phyloP scores from a whole-genome alignment of 2,888 invertebrate genomes.

The Apamea monoglypha region DNA sequence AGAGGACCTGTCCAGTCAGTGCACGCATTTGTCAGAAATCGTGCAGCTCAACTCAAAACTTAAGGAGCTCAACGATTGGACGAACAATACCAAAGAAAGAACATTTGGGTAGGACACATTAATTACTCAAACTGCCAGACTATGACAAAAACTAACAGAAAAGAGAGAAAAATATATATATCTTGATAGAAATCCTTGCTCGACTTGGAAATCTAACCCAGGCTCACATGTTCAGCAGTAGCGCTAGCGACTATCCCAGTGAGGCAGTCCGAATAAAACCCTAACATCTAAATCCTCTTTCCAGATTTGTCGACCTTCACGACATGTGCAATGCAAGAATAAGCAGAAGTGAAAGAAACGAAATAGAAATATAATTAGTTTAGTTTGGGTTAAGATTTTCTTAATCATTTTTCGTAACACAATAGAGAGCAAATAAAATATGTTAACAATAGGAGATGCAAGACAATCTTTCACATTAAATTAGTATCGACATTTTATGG shows the following conservation, averaged over 20 bases:
- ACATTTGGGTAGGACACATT: too few relatives aligned
- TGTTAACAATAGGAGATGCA: neutral
- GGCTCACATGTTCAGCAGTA: too few relatives aligned
- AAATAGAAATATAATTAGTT: neutral
- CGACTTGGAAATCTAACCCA: neutral
- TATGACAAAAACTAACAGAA: too few relatives aligned
- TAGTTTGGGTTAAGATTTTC: constrained; percentile 3
- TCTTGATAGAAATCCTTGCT: neutral
- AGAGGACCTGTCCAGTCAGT: too few relatives aligned
- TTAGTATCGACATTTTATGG: neutral
- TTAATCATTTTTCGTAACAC: neutral
- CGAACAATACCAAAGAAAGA: too few relatives aligned
- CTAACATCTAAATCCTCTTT: neutral
- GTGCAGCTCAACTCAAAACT: too few relatives aligned
- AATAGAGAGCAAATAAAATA: neutral
- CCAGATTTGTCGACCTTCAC: constrained; percentile 40
- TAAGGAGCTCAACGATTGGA: too few relatives aligned
- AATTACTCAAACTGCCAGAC: too few relatives aligned
- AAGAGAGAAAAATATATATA: too few relatives aligned
- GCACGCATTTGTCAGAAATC: too few relatives aligned
- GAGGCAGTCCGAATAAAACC: neutral
- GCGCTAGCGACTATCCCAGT: neutral
- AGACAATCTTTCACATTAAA: neutral
- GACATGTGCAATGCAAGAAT: constrained; percentile 30
- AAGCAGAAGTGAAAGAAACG: neutral